These are phyloP conservation scores for Apaloderma vittatum DNA, from an alignment of 2,113 vertebrate genomes.

Conservation along the genomic window DNA sequence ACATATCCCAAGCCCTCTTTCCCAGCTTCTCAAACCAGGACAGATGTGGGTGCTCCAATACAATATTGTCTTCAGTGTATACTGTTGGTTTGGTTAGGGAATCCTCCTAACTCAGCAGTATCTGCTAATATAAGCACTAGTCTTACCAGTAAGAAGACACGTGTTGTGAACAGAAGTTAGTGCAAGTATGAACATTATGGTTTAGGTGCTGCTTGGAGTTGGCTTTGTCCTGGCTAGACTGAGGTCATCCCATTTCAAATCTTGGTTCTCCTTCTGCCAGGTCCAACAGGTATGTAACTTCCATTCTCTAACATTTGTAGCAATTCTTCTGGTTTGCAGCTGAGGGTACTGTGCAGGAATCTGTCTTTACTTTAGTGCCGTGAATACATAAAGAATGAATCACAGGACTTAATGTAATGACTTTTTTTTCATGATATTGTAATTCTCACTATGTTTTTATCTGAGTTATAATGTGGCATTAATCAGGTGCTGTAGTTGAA, in stretches of 20 bases:
- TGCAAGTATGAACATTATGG: neutral
- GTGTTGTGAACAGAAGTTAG: neutral
- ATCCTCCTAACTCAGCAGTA: neutral
- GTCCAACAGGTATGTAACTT: neutral
- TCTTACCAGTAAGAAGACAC: neutral
- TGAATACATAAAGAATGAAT: neutral
- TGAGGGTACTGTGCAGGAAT: neutral
- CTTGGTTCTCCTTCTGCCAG: neutral
- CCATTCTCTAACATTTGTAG: neutral
- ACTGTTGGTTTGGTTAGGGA: neutral
- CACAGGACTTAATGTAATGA: neutral
- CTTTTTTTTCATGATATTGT: neutral
- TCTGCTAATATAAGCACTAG: neutral
- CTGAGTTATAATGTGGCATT: neutral
- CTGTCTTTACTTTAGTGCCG: neutral
- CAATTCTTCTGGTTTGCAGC: neutral
- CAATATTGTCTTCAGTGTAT: fast-evolving
- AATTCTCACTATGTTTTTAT: neutral
- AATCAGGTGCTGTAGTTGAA: neutral
- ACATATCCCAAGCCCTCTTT: neutral
- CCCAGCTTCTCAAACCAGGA: neutral
- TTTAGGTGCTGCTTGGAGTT: neutral
- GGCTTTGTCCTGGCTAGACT: neutral
- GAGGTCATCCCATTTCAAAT: neutral
- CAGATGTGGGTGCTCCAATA: neutral